These are phyloP conservation scores for Pristiophorus japonicus DNA, from an alignment of 2,113 vertebrate genomes.

Conservation along the genomic window DNA sequence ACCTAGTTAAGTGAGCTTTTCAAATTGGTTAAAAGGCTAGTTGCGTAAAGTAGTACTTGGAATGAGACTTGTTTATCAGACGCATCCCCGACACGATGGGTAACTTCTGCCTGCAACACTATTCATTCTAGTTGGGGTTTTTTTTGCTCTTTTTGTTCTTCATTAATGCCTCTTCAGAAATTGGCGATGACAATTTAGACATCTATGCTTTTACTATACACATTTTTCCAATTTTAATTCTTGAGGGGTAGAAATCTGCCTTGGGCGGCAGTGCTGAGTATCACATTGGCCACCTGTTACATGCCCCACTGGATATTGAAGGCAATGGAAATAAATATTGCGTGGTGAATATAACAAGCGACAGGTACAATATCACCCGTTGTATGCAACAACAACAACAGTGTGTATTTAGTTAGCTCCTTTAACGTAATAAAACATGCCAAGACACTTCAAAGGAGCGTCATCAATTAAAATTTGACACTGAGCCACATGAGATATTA, in stretches of 20 bases:
- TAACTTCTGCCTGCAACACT: neutral
- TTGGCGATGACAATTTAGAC: no score
- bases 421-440: no score
- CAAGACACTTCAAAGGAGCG: no score
- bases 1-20: neutral
- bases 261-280: neutral
- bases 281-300: neutral
- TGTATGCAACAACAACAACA: neutral
- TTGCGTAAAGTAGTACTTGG: neutral
- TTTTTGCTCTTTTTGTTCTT: neutral
- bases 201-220: neutral
- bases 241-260: neutral
- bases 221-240: neutral
- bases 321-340: neutral
- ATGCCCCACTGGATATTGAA: neutral
- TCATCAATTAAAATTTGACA: no score
- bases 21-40: constrained; percentile 27
- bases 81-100: neutral
- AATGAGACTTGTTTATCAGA: neutral
- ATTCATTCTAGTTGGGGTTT: neutral
- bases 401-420: no score
- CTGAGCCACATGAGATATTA: no score
- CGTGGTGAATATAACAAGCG: neutral
- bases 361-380: neutral
- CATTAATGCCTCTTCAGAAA: neutral